phyloP scores from a whole-genome alignment of 2,797 vertebrate genomes.

The Fistularia commersonii region DNA sequence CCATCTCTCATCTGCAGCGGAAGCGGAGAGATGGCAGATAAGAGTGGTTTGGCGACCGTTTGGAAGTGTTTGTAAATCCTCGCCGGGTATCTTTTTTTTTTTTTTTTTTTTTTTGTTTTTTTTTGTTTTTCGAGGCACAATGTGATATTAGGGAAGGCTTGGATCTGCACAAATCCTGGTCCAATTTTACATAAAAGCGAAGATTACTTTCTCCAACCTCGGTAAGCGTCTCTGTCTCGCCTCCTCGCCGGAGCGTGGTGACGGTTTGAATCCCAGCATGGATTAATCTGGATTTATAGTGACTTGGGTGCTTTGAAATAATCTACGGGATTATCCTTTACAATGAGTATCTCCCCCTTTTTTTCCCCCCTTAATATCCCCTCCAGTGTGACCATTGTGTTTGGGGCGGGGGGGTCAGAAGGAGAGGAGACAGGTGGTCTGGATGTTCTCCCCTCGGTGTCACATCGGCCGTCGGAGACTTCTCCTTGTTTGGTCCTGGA shows the following conservation, averaged over 20 bases:
- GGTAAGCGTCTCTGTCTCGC: conserved; percentile 7
- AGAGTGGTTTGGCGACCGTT: too few species aligned
- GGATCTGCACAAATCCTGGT: conserved; percentile 12
- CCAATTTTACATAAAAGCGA: conserved; percentile 29
- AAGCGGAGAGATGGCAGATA: too few species aligned
- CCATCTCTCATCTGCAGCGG: too few species aligned
- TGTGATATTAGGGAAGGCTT: conserved; percentile 11
- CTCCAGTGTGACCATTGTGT: conserved; percentile 32
- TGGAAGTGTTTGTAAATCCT: too few species aligned
- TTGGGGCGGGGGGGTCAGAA: too few species aligned
- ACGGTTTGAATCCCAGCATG: conserved; percentile 35
- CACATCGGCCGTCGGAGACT: too few species aligned
- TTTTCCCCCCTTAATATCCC: conserved; percentile 42
- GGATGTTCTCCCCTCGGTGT: too few species aligned
- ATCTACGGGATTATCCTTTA: conserved; percentile 69
- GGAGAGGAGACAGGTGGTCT: too few species aligned
- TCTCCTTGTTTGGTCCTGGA: too few species aligned
- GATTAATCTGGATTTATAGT: conserved; percentile 60
- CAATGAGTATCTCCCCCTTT: conserved; percentile 38
- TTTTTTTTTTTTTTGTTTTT: too few species aligned
- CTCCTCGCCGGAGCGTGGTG: conserved; percentile 9
- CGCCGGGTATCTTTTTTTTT: too few species aligned
- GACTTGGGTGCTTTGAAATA: conserved; percentile 49
- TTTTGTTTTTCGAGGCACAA: conserved; percentile 1
- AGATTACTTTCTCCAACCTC: conserved; percentile 32